These are phyloP conservation scores for Papilio machaon DNA, from an alignment of 1,140 invertebrate genomes.

Conservation along the genomic window DNA sequence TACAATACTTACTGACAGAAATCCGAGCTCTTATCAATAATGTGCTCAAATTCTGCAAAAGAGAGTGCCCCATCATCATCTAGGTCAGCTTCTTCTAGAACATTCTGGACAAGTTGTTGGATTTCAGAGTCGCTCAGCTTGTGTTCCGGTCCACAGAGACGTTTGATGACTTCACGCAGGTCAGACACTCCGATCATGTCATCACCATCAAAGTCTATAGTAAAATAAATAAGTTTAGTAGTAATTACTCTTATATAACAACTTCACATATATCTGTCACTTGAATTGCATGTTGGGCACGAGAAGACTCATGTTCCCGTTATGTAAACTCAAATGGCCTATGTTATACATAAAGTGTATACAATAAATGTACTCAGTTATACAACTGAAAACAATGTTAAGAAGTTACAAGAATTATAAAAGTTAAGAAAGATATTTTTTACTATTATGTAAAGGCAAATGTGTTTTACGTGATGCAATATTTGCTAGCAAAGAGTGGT, in stretches of 20 bases:
- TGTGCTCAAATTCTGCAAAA: conserved; percentile 97
- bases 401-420: no score
- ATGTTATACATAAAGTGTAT: no score
- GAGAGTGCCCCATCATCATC: conserved; percentile 96
- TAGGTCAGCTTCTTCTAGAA: conserved; percentile 94
- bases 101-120: conserved; percentile 85
- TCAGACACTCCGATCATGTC: conserved; percentile 92
- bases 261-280: not conserved
- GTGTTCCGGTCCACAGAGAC: conserved; percentile 85
- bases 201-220: conserved; percentile 95
- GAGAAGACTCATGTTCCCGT: not conserved
- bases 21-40: conserved; percentile 95
- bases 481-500: no score
- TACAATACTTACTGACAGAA: conserved; percentile 88
- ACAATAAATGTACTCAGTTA: not conserved
- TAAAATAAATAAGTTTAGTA: conserved; percentile 28
- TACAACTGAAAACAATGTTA: not conserved
- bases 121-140: conserved; percentile 87
- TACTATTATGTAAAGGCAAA: no score
- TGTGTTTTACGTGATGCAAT: no score
- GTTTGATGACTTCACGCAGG: conserved; percentile 87
- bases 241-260: not conserved
- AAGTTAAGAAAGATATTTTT: no score
- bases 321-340: not conserved
- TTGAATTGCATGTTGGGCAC: no score